These are phyloP conservation scores for Sus scrofa DNA, from an alignment of 2,113 vertebrate genomes.

Conservation along the genomic window T2T-Sscrofa CM000830.6:89035001-89035500, in stretches of 20 bases:
- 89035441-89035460: not conserved
- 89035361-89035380: no score
- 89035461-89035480: slow-evolving; percentile 1
- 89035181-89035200: not conserved
- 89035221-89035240: not conserved
- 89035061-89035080: not conserved
- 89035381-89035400: no score
- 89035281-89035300: not conserved
- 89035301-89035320: no score
- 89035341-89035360: no score
- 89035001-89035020: not conserved
- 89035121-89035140: not conserved
- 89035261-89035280: slow-evolving; percentile 24
- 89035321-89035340: no score
- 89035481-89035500: slow-evolving; percentile 4
- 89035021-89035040: no score
- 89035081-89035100: not conserved
- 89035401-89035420: no score
- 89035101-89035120: not conserved
- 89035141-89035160: not conserved
- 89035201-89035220: not conserved
- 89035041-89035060: not conserved
- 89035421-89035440: no score
- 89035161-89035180: not conserved
- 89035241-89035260: not conserved